Conservation (phyloP, 2,113 vertebrate species). For the Archilochus colubris region DNA sequence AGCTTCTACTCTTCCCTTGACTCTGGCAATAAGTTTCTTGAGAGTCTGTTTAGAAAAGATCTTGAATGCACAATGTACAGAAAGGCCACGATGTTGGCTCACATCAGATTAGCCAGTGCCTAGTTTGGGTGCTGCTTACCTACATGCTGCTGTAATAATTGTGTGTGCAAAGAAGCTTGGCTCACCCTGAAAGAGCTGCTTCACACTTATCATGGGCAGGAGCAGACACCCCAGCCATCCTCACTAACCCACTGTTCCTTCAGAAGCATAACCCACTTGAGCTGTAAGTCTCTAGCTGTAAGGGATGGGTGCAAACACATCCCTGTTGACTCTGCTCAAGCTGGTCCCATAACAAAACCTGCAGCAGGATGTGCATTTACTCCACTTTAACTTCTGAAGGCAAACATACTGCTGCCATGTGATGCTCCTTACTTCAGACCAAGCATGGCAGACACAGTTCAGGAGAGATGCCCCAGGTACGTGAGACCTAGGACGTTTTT, state of each 20-base stretch:
- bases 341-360: neutral
- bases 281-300: neutral
- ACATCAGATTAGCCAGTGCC: neutral
- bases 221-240: neutral
- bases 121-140: neutral
- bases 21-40: neutral
- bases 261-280: neutral
- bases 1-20: neutral
- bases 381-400: neutral
- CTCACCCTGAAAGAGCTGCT: neutral
- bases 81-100: neutral
- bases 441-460: neutral
- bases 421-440: neutral
- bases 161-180: neutral
- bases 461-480: neutral
- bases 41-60: neutral
- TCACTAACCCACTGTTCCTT: neutral
- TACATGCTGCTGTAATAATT: neutral
- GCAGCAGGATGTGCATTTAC: neutral
- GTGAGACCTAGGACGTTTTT: neutral
- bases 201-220: neutral
- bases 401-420: neutral
- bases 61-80: neutral
- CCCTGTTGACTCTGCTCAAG: neutral
- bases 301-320: fast-evolving